Evolutionary conservation across 2,888 invertebrate genomes (phyloP).

Genomic region (Lycaena phlaeas): DNA sequence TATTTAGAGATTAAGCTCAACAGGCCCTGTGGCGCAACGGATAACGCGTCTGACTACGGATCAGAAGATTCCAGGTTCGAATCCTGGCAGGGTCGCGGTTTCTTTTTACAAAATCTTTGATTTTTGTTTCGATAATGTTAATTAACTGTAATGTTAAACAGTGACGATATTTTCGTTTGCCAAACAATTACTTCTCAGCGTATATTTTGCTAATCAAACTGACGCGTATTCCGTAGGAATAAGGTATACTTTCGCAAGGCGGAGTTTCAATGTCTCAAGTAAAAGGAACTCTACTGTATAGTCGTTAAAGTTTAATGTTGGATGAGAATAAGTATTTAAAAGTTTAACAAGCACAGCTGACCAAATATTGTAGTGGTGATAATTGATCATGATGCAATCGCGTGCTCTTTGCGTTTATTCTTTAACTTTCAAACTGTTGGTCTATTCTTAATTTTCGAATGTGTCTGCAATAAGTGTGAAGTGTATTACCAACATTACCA

Average conservation of each 20-base stretch:
- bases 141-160: conserved; percentile 44
- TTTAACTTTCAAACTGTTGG: conserved; percentile 17
- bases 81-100: conserved; percentile 73
- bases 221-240: conserved; percentile 26
- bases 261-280: background rate
- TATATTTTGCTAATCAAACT: conserved; percentile 24
- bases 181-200: conserved; percentile 36
- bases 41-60: conserved; percentile 82
- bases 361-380: conserved; percentile 69
- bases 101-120: conserved; percentile 17
- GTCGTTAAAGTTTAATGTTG: conserved; percentile 21
- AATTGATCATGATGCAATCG: conserved; percentile 70
- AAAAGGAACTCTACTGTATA: conserved; percentile 8
- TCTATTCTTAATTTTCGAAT: background rate
- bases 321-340: conserved; percentile 20
- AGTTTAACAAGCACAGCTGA: conserved; percentile 60
- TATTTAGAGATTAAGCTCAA: background rate
- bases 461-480: background rate
- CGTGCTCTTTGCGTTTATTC: conserved; percentile 40
- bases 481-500: too few species aligned
- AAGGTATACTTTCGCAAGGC: conserved; percentile 33
- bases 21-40: conserved; percentile 78
- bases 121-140: conserved; percentile 32
- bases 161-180: conserved; percentile 50
- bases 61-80: conserved; percentile 79